Evolutionary conservation across 2,888 invertebrate species (phyloP), one percentile per base, ranked within the genome.

Genomic region (Eilema griseolum): DNA sequence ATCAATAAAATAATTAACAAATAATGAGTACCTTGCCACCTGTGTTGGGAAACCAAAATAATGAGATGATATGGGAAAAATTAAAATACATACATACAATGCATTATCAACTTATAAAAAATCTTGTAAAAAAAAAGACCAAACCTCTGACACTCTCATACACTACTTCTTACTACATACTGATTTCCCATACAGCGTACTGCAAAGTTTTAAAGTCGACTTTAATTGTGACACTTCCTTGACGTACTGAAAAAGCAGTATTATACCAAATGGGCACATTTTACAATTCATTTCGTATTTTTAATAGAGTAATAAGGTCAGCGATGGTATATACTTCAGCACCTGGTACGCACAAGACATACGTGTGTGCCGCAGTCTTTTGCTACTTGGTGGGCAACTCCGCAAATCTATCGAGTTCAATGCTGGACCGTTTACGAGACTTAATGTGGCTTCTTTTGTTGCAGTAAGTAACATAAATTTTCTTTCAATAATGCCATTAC

Each of bases 381-480:
- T 87, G 0, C 74, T 94, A 8, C 85, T 94, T 0, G 89, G 85
- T 3, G 92, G 91, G 0, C 91, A 93, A 66, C 78, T 94, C 12
- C 87, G 89, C 12, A 88, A 73, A 67, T 74, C 72, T 4, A 86
- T 94, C 0, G 76, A 85, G 0, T 93, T 94, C 70, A 87, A 81
- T 2, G 93, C 94, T 0, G 94, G 94, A 0, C 94, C 93, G 0
- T 94, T 94, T 62, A 90, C 92, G 8, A 76, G 78, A 2, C 83
- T 94, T 0, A 89, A 89, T 60, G 71, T 93, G 4, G 75, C 92
- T 66, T 90, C 94, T 28, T 94, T 93, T 86, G 77, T 93, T 66
- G 80, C 88, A 61, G 94, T 92, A 86, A 82, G 90, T 84, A 24
- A 7, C 26, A 1, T 24, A 24, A 24, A 2, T 5, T 5, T 2